Percentiles rank a stretch among this genome's conserved stretches.
phyloP scores from a whole-genome alignment of 2,888 invertebrate genomes.

The Notodonta dromedarius region DNA sequence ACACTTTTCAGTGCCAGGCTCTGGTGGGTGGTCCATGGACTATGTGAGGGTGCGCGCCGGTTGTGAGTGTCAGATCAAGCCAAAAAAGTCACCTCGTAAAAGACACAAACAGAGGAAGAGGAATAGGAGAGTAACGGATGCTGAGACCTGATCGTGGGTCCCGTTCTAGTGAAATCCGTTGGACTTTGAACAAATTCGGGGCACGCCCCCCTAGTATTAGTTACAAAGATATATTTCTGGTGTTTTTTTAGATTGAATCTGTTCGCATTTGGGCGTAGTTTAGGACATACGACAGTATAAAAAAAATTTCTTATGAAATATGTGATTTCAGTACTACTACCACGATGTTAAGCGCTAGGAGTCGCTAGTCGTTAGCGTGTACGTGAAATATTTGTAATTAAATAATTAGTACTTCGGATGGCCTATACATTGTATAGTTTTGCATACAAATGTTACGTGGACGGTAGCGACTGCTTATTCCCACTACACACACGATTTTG shows the following conservation, averaged over 20 bases:
- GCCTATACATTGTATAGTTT: too few species aligned
- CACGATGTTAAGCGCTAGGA: not conserved
- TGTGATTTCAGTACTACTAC: too few species aligned
- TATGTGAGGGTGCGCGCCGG: slow-evolving; percentile 93
- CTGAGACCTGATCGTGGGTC: slow-evolving; percentile 67
- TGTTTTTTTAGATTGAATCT: slow-evolving; percentile 29
- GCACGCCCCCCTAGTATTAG: slow-evolving; percentile 52
- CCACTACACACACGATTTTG: too few species aligned
- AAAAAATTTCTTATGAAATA: too few species aligned
- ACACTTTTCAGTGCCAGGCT: slow-evolving; percentile 79
- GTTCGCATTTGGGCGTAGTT: slow-evolving; percentile 13
- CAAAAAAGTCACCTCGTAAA: slow-evolving; percentile 76
- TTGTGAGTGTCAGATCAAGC: slow-evolving; percentile 91
- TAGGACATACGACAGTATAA: not conserved
- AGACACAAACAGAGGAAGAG: slow-evolving; percentile 68
- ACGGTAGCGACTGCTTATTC: too few species aligned
- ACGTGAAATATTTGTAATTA: too few species aligned
- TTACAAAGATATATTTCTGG: slow-evolving; percentile 43
- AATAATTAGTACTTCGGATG: too few species aligned
- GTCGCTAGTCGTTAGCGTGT: too few species aligned
- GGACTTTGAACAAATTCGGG: slow-evolving; percentile 70
- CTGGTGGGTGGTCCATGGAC: slow-evolving; percentile 90
- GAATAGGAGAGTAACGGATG: slow-evolving; percentile 64
- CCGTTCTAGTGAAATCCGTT: slow-evolving; percentile 59
- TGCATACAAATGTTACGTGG: too few species aligned